These are phyloP conservation scores for Allobates femoralis DNA, from an alignment of 2,797 vertebrate species.

Conservation along the genomic window DNA sequence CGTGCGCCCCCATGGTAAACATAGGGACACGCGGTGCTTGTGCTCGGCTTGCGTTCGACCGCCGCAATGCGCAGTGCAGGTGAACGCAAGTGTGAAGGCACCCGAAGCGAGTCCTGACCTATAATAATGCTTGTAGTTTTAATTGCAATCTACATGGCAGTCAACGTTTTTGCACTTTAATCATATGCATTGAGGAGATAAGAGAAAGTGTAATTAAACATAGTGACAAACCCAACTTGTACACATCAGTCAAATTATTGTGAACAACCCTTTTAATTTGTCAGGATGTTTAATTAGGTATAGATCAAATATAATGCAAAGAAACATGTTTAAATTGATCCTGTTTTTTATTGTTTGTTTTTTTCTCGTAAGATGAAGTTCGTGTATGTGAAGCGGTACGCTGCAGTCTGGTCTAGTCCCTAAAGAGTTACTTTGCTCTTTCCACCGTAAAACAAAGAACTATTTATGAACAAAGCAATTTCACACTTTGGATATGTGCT, in stretches of 20 bases:
- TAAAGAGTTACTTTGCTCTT: slow-evolving; percentile 24
- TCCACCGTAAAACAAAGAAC: slow-evolving; percentile 48
- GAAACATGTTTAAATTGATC: slow-evolving; percentile 23
- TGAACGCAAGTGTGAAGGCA: too few relatives aligned
- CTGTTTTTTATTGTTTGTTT: background rate
- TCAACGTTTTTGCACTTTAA: too few relatives aligned
- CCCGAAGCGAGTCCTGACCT: background rate
- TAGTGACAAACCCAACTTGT: background rate
- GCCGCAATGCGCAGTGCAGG: too few relatives aligned
- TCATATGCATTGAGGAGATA: background rate
- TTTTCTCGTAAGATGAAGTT: background rate
- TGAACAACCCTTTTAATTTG: slow-evolving; percentile 11
- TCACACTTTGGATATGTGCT: slow-evolving; percentile 42
- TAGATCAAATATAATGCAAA: background rate
- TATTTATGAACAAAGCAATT: slow-evolving; percentile 51
- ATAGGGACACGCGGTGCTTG: too few relatives aligned
- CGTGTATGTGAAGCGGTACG: background rate
- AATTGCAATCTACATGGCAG: background rate
- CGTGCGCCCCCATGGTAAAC: too few relatives aligned
- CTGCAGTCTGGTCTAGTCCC: slow-evolving; percentile 16
- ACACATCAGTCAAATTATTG: background rate
- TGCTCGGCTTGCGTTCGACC: too few relatives aligned
- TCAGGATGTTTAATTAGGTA: background rate
- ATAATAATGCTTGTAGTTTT: background rate
- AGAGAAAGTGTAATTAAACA: background rate